Evolutionary conservation across 2,113 vertebrate genomes (phyloP).

Genomic region (Carlito syrichta): DNA sequence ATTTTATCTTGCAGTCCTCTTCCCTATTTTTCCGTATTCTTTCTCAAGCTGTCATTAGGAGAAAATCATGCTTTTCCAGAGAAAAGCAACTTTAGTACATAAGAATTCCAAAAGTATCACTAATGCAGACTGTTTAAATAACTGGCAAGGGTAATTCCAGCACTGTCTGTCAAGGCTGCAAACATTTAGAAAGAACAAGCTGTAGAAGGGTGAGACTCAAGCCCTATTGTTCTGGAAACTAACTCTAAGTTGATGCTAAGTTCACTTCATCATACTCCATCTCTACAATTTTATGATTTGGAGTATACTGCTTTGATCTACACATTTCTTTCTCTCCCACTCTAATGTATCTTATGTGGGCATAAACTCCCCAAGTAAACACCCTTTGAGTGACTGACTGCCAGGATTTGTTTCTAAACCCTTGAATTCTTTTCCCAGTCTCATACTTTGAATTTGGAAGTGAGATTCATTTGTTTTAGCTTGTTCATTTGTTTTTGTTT

Average conservation of each 20-base stretch:
- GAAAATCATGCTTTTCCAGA: not conserved
- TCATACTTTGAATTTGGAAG: not conserved
- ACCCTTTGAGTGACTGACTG: not conserved
- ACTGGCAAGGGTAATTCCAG: not conserved
- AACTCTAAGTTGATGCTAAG: not conserved
- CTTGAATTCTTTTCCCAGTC: not conserved
- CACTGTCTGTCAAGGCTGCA: not conserved
- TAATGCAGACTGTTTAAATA: not conserved
- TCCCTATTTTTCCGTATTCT: not conserved
- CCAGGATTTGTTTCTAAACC: not conserved
- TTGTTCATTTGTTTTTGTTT: not conserved
- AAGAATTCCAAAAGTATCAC: slow-evolving; percentile 22
- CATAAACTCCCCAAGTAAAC: not conserved
- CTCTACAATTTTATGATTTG: not conserved
- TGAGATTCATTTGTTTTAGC: not conserved
- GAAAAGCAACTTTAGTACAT: not conserved
- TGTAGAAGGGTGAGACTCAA: not conserved
- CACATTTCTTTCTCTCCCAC: not conserved
- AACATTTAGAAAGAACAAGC: slow-evolving; percentile 9
- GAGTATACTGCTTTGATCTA: not conserved
- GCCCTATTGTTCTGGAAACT: not conserved
- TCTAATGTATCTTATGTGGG: not conserved
- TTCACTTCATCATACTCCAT: not conserved
- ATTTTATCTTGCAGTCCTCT: not conserved
- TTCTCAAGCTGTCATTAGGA: not conserved